Evolutionary conservation across 2,888 invertebrate genomes (phyloP).

Genomic region (Drosophila mayaguana): DNA sequence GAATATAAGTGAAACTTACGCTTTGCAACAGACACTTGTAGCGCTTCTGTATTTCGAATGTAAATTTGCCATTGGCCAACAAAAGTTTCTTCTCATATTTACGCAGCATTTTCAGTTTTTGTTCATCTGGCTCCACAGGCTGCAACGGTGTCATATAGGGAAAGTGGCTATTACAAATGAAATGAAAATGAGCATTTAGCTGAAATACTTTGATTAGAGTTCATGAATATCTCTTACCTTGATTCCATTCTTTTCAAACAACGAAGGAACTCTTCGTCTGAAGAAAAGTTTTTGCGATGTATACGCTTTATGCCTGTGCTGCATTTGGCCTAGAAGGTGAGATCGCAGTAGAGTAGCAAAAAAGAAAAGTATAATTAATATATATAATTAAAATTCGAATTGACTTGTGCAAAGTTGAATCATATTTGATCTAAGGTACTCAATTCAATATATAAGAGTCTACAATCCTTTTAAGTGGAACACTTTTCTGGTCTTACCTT

Average conservation of each 20-base stretch:
- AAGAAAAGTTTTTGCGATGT: conserved; percentile 69
- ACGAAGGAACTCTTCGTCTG: conserved; percentile 75
- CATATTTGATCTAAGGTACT: too few species aligned
- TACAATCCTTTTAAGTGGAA: too few species aligned
- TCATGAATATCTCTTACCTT: conserved; percentile 51
- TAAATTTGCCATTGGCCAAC: conserved; percentile 71
- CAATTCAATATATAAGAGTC: too few species aligned
- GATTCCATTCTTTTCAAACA: conserved; percentile 79
- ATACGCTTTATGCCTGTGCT: conserved; percentile 25
- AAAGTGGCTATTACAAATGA: conserved; percentile 69
- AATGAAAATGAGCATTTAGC: not conserved
- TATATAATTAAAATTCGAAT: not conserved
- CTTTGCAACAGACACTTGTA: conserved; percentile 82
- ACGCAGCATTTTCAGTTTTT: conserved; percentile 74
- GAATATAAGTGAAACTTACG: conserved; percentile 66
- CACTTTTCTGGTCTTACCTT: conserved; percentile 1
- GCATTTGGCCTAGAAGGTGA: conserved; percentile 23
- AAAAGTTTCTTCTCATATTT: conserved; percentile 64
- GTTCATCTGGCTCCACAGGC: conserved; percentile 83
- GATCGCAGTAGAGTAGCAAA: not conserved
- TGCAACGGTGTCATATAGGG: conserved; percentile 81
- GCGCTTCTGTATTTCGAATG: conserved; percentile 76
- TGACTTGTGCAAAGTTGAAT: too few species aligned
- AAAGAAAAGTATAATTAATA: not conserved
- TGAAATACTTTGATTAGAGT: too few species aligned